Conservation (phyloP, 1,140 invertebrate species). For the Microplitis demolitor region DNA sequence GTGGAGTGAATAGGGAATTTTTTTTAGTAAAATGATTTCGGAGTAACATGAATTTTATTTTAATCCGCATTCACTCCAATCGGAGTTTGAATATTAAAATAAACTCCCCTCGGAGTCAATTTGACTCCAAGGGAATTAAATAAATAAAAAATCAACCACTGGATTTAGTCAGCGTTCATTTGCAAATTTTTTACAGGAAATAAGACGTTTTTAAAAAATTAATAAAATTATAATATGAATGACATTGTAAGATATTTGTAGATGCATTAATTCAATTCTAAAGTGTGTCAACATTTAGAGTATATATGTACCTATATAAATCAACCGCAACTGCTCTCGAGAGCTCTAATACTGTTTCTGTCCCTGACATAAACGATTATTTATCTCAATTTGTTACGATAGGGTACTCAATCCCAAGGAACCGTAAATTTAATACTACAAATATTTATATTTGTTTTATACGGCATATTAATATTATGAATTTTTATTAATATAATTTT, state of each 20-base stretch:
- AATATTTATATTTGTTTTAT: background rate
- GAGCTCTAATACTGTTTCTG: constrained; percentile 22
- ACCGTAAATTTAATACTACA: background rate
- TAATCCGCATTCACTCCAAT: no score
- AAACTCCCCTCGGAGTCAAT: no score
- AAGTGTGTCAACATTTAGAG: constrained; percentile 28
- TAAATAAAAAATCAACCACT: no score
- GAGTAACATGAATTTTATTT: no score
- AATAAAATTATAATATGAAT: background rate
- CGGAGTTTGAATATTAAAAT: no score
- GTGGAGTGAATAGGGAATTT: no score
- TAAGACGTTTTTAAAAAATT: background rate
- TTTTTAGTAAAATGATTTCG: no score
- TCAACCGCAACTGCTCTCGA: constrained; percentile 32
- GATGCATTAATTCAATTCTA: constrained; percentile 10
- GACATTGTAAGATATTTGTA: constrained; percentile 4
- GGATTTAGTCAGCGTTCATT: no score
- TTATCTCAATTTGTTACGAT: constrained; percentile 42
- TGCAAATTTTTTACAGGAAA: no score
- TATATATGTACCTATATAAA: background rate
- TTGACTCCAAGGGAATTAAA: no score
- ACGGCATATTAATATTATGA: no score
- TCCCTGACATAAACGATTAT: constrained; percentile 34
- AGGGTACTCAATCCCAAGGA: background rate
- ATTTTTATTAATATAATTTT: no score